Evolutionary conservation across 2,797 vertebrate genomes (phyloP).

Genomic region (Phalloptychus januarius): DNA sequence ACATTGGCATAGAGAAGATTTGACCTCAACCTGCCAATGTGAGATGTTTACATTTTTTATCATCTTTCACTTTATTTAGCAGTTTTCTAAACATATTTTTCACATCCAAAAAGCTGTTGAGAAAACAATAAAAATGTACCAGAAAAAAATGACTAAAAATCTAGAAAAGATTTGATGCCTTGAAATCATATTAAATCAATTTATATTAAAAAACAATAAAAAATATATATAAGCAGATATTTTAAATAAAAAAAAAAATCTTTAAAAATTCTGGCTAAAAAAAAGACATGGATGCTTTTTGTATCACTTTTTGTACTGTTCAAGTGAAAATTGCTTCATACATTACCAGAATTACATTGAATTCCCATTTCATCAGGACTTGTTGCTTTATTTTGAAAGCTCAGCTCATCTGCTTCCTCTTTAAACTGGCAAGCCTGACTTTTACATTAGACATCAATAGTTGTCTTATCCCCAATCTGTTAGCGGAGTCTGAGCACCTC

Average conservation of each 20-base stretch:
- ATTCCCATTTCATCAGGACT: not conserved
- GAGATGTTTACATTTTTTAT: not conserved
- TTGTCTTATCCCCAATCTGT: conserved; percentile 22
- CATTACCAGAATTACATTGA: not conserved
- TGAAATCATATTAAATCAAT: not conserved
- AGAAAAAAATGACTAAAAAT: not conserved
- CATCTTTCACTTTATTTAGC: not conserved
- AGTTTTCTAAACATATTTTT: not conserved
- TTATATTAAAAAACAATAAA: not conserved
- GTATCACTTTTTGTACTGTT: not conserved
- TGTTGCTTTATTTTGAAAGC: conserved; percentile 49
- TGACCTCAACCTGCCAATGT: not conserved
- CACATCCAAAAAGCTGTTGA: not conserved
- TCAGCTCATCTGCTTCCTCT: not conserved
- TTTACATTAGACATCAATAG: conserved; percentile 28
- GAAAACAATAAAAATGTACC: not conserved
- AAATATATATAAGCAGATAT: not conserved
- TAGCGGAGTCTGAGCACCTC: conserved; percentile 30
- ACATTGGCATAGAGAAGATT: not conserved
- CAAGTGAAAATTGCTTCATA: not conserved
- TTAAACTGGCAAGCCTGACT: not conserved
- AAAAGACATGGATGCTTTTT: not conserved
- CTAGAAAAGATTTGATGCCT: not conserved
- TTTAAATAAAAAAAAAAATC: not conserved
- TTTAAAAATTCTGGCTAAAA: too few species aligned